Evolutionary conservation across 2,888 invertebrate genomes (phyloP), one percentile per base, ranked within the genome.

Genomic region (Rotaria macrura): DNA sequence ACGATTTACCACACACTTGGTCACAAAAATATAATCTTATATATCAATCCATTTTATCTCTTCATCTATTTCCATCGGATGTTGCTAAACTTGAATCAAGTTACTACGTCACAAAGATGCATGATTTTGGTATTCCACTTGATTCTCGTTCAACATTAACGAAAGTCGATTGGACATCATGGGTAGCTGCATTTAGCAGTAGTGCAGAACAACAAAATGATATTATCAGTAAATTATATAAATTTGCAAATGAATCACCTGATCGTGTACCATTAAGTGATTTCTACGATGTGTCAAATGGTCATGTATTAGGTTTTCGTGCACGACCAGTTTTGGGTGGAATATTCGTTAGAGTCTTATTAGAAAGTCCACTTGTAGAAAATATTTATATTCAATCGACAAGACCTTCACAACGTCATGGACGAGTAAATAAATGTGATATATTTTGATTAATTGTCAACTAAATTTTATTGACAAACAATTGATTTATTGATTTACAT

Each of bases 1-100:
- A 79, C 43, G n/a, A 79, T 43, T 79, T 43, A 79, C 79, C 43
- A 25, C 40, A 79, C n/a, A 79, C 79, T 43, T 79, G 79, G 43
- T 79, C 79, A 43, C 79, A 79, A 43, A 79, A 43, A 43, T 40
- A 79, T 43, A 79, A 79, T 43, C 79, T 79, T 43, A 79, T 79
- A 10, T 79, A 43, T 79, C 79, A 79, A 79, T 43, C 25, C 1
- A 79, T 79, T n/a, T 43, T 79, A 79, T 43, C 79, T 25, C n/a
- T 43, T 14, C 25, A 43, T 14, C 17, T 43, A 40, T 79, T 43
- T 40, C 43, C 79, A 43, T 9, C 79, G 0, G 25, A 40, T 79
- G 23, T 23, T 43, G 79, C 79, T n/a, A 43, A 40, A 5, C 5
- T 43, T 1, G 43, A 43, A 43, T 79, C 40, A 79, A 79, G 10